Conservation (phyloP, 1,140 invertebrate genomes). For the Cydia strobilella region DNA sequence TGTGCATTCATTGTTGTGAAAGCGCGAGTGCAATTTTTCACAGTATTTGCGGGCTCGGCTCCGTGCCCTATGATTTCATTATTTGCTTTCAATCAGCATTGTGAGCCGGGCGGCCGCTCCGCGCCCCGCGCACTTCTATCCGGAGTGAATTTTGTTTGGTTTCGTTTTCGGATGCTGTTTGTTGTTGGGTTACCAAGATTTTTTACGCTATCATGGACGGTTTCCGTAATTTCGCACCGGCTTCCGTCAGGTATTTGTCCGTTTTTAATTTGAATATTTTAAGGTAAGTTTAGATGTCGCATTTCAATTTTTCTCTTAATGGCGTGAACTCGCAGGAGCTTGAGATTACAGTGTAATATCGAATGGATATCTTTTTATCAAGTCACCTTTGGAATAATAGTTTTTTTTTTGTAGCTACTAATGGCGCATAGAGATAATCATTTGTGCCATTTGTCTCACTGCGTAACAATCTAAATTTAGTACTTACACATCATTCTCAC, state of each 20-base stretch:
- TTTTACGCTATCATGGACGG: conserved; percentile 51
- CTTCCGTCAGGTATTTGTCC: neutral
- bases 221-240: conserved; percentile 21
- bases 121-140: conserved; percentile 43
- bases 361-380: neutral
- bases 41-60: conserved; percentile 68
- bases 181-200: conserved; percentile 69
- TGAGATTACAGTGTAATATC: neutral
- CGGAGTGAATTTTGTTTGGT: conserved; percentile 72
- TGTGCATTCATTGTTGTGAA: conserved; percentile 59
- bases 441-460: too few relatives aligned
- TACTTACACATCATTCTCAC: too few relatives aligned
- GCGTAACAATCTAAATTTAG: too few relatives aligned
- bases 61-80: conserved; percentile 77
- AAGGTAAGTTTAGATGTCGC: neutral
- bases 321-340: neutral
- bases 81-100: conserved; percentile 80
- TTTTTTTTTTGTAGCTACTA: neutral
- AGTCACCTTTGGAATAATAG: neutral
- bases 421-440: too few relatives aligned
- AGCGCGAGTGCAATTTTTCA: conserved; percentile 63
- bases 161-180: conserved; percentile 76
- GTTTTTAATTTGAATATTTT: conserved; percentile 21
- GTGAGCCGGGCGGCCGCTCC: conserved; percentile 56
- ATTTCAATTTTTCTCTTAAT: neutral